Evolutionary conservation across 2,113 vertebrate species (phyloP).

Genomic region (Oncorhynchus tshawytscha): DNA sequence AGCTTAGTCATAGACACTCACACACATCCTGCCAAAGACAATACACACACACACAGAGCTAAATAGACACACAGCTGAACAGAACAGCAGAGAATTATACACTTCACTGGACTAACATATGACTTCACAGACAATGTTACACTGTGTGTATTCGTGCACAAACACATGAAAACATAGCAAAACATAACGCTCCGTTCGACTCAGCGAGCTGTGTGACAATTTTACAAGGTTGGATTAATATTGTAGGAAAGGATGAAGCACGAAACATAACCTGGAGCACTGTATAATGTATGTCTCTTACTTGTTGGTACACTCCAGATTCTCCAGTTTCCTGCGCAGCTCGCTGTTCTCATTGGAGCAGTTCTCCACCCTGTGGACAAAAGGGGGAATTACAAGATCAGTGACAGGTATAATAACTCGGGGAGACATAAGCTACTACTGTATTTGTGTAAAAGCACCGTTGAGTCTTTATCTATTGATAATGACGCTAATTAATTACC

Average conservation of each 20-base stretch:
- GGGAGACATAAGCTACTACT: not conserved
- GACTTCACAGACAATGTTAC: not conserved
- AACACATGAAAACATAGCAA: too few relatives aligned
- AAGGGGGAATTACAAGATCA: constrained; percentile 41
- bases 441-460: not conserved
- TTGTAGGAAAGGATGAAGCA: too few relatives aligned
- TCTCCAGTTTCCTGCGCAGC: constrained; percentile 93
- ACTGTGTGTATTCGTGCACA: too few relatives aligned
- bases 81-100: constrained; percentile 24
- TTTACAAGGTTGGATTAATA: too few relatives aligned
- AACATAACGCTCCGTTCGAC: too few relatives aligned
- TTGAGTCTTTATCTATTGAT: not conserved
- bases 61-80: too few relatives aligned
- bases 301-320: constrained; percentile 94
- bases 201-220: too few relatives aligned
- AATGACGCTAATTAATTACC: not conserved
- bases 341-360: constrained; percentile 96
- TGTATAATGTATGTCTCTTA: constrained; percentile 48
- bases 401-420: too few relatives aligned
- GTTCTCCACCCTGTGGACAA: constrained; percentile 87
- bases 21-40: not conserved
- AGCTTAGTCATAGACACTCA: constrained; percentile 10
- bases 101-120: constrained; percentile 14
- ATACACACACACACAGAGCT: not conserved
- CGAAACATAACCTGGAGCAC: too few relatives aligned